Conservation (phyloP, 2,797 vertebrate genomes). For the Gadopsis bispinosus region DNA sequence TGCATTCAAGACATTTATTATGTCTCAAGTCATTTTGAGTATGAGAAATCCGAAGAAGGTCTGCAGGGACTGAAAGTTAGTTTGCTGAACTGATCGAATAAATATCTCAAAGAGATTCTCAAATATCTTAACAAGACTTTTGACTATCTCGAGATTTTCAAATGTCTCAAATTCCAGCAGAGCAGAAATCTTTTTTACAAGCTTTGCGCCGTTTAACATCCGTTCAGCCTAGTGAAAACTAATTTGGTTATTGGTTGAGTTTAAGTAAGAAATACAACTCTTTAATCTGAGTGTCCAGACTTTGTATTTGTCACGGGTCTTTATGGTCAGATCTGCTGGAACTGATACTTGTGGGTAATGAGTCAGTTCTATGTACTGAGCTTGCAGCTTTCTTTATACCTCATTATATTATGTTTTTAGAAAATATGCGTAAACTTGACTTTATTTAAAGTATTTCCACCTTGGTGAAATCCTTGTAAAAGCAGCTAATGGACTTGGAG, state of each 20-base stretch:
- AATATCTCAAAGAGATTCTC: background rate
- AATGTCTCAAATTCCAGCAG: conserved; percentile 9
- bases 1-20: background rate
- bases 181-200: background rate
- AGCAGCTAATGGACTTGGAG: background rate
- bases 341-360: background rate
- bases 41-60: background rate
- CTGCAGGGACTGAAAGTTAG: conserved; percentile 4
- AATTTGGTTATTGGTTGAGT: background rate
- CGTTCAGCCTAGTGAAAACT: background rate
- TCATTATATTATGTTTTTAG: background rate
- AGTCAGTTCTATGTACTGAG: background rate
- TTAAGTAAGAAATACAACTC: background rate
- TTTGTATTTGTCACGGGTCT: background rate
- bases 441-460: conserved; percentile 11
- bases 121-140: conserved; percentile 2
- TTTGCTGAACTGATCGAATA: conserved; percentile 10
- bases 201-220: background rate
- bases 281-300: background rate
- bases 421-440: background rate
- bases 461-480: conserved; percentile 12
- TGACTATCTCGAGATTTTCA: too few species aligned
- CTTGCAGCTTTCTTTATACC: background rate
- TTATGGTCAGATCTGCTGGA: background rate
- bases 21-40: background rate